Base-by-base conservation (phyloP, 2,888 invertebrate genomes). In the Keiferia lycopersicella region DNA sequence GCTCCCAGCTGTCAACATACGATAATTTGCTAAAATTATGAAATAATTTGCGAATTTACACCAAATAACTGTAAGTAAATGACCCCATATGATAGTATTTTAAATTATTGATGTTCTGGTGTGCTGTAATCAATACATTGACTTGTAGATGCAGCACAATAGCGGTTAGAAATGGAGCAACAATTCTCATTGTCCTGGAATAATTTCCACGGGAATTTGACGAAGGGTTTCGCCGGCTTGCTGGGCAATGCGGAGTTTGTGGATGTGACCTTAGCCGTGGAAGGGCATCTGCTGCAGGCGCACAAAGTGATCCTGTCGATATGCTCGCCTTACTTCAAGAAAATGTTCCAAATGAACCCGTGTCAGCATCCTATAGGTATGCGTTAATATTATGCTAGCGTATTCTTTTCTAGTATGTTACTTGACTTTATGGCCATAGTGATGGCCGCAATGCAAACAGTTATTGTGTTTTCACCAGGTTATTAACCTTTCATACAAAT, bases 141-240 rank as follows among this genome's bases (percentile, higher is more conserved):
- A 58, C 4, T 79, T 80, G 58, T 75, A 86, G 80, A 86, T 84
- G 86, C 77, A 71, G 77, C 73, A 65, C 67, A 74, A 74, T 73
- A 79, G 76, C 77, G 78, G 73, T 88, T 93, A 87, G 81, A 88
- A 82, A 93, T 93, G 91, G 93, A 93, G 82, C 94, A 94, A 86
- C 94, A 94, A 84, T 94, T 94, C 81, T 95, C 95, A 81, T 91
- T 95, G 83, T 93, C 94, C 81, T 95, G 95, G 95, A 95, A 95
- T 81, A 94, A 95, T 87, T 95, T 95, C 91, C 94, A 94, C 85
- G 93, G 93, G 69, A 95, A 94, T 80, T 91, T 95, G 75, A 93
- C 94, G 73, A 93, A 93, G 78, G 94, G 94, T 66, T 94, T 95
- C 75, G 92, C 93, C 82, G 92, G 92, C 76, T 85, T 94, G 77